Percentiles rank a stretch among this genome's conserved stretches.
These are phyloP conservation scores for Melospiza melodia DNA, from an alignment of 2,113 vertebrate species.

Conservation along the genomic window DNA sequence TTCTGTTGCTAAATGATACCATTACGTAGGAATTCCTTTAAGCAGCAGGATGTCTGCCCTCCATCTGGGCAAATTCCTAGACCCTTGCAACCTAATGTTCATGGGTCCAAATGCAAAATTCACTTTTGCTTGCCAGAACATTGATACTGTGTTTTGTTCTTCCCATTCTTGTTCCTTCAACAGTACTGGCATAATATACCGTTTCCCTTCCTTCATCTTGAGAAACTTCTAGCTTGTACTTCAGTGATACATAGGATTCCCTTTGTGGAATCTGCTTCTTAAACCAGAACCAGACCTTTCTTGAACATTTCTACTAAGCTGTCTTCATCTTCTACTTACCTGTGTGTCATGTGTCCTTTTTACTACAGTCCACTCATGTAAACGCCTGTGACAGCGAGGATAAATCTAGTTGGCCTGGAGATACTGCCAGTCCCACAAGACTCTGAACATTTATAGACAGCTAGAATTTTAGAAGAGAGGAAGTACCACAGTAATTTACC, in stretches of 20 bases:
- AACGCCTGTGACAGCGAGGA: neutral
- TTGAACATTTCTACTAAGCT: neutral
- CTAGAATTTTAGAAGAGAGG: neutral
- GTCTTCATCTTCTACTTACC: neutral
- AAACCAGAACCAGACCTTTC: neutral
- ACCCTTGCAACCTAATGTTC: neutral
- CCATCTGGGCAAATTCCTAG: neutral
- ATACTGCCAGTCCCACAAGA: neutral
- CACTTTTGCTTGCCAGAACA: neutral
- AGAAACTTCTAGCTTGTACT: neutral
- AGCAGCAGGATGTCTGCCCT: neutral
- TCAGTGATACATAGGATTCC: neutral
- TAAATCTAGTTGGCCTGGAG: neutral
- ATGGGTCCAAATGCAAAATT: neutral
- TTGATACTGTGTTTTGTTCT: neutral
- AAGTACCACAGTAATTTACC: neutral
- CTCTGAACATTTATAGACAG: neutral
- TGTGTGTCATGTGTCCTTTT: neutral
- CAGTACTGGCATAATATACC: neutral
- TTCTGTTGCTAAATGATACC: neutral
- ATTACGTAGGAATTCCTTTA: neutral
- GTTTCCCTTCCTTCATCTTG: neutral
- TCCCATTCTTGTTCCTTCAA: neutral
- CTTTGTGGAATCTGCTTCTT: neutral
- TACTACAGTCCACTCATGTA: rapidly evolving